phyloP scores from a whole-genome alignment of 2,797 vertebrate species.

The Petrocephalus sullivani region DNA sequence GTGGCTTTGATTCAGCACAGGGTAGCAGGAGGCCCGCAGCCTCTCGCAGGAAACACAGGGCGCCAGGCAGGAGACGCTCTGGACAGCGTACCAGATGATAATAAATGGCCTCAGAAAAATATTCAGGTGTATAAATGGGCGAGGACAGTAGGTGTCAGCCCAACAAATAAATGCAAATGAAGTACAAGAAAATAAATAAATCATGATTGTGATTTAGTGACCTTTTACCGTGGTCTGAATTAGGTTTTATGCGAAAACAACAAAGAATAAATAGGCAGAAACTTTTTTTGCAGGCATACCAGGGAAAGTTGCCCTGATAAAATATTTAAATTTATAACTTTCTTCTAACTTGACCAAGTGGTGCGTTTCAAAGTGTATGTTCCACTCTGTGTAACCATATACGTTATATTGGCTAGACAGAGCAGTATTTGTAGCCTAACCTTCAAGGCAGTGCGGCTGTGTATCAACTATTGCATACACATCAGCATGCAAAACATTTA shows the following conservation, averaged over 20 bases:
- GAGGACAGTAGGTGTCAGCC: neutral
- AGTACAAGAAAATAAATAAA: conserved; percentile 5
- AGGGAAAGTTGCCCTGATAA: neutral
- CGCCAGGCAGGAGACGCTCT: neutral
- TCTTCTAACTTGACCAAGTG: neutral
- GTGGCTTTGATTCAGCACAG: neutral
- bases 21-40: neutral
- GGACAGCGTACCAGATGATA: neutral
- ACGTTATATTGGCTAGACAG: neutral
- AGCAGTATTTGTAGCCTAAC: neutral
- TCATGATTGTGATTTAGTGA: conserved; percentile 2
- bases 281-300: neutral
- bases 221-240: neutral
- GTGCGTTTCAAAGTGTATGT: neutral
- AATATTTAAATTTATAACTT: neutral
- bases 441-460: neutral
- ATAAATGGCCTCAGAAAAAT: neutral
- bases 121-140: neutral
- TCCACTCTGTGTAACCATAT: neutral
- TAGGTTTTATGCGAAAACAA: neutral
- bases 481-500: neutral
- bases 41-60: neutral
- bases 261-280: neutral
- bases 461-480: neutral
- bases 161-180: conserved; percentile 10